phyloP scores from a whole-genome alignment of 2,113 vertebrate genomes.

The Glareola pratincola region DNA sequence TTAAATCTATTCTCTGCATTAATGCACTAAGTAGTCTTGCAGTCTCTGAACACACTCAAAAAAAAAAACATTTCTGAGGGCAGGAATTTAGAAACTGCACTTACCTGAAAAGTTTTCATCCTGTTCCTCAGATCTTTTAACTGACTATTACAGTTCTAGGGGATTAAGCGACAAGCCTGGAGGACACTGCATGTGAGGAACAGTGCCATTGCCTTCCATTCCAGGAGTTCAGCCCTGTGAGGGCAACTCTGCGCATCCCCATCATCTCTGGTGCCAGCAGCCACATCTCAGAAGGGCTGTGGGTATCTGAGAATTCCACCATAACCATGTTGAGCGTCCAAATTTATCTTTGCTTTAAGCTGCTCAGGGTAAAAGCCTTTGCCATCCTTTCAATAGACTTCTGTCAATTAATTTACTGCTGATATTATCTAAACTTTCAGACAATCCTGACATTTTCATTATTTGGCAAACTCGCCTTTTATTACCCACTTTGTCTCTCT shows the following conservation, averaged over 20 bases:
- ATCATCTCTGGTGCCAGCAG: background rate
- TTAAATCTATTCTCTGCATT: background rate
- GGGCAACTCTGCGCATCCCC: background rate
- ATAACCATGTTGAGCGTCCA: background rate
- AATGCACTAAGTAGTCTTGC: background rate
- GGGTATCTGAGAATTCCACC: background rate
- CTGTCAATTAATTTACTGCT: background rate
- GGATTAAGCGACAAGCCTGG: background rate
- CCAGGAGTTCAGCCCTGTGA: background rate
- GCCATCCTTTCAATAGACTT: background rate
- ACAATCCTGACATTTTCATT: background rate
- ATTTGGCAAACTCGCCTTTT: background rate
- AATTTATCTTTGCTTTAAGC: background rate
- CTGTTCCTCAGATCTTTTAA: background rate
- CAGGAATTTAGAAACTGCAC: background rate
- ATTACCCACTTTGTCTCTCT: conserved; percentile 1
- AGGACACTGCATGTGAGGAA: background rate
- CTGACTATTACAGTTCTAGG: background rate
- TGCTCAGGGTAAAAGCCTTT: background rate
- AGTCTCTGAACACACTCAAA: background rate
- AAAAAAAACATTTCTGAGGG: background rate
- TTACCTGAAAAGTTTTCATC: background rate
- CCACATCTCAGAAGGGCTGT: background rate
- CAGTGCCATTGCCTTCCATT: background rate
- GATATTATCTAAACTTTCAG: background rate